phyloP scores from a whole-genome alignment of 2,797 vertebrate species.

The Coluber constrictor region DNA sequence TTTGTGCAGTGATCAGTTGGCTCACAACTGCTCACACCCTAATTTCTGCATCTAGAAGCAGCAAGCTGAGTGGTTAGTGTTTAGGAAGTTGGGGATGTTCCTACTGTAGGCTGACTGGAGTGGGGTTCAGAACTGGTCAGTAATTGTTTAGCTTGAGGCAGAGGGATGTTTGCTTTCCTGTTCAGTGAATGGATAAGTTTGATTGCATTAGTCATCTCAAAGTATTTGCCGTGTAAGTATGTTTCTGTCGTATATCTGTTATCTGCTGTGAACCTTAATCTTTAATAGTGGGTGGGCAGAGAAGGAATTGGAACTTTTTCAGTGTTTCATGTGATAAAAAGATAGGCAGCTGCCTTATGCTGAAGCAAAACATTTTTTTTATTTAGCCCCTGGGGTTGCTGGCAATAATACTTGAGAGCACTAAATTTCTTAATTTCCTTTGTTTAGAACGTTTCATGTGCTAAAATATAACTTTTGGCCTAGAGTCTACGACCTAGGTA shows the following conservation, averaged over 20 bases:
- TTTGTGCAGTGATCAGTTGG: background rate
- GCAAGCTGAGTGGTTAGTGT: background rate
- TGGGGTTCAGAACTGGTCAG: background rate
- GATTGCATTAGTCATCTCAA: constrained; percentile 2
- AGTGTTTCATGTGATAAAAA: background rate
- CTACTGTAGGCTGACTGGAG: background rate
- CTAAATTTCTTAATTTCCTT: background rate
- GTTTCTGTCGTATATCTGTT: background rate
- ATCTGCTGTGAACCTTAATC: background rate
- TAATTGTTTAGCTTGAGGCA: background rate
- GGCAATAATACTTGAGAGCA: background rate
- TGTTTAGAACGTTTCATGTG: background rate
- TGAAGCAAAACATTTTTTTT: background rate
- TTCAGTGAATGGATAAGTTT: background rate
- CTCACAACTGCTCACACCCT: background rate
- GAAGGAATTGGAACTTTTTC: background rate
- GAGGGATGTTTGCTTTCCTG: constrained; percentile 2
- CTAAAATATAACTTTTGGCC: background rate
- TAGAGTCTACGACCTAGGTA: background rate
- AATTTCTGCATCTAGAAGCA: background rate
- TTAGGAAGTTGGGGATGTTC: background rate
- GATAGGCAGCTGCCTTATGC: background rate
- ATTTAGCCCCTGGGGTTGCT: background rate
- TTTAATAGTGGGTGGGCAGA: background rate
- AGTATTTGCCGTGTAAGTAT: background rate